Base-by-base conservation (phyloP, 1,140 invertebrate genomes). In the Drosophila varians region DNA sequence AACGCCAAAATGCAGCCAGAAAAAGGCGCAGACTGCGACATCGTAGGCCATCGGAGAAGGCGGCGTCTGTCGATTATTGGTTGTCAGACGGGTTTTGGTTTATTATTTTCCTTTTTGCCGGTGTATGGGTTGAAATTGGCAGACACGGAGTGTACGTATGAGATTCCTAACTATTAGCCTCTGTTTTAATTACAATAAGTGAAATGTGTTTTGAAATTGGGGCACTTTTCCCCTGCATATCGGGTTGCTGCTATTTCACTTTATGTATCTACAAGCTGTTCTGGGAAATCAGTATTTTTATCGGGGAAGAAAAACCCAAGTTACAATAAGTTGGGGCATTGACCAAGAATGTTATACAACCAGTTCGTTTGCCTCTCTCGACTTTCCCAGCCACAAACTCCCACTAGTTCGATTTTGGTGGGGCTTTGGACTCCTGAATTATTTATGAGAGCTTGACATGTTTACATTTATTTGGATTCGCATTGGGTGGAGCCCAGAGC, bases 381-480 rank as follows among this genome's bases (percentile, higher is more conserved):
- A 2, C 16, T 36, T 8, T 11, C 8, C 23, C 9, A 0, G n/a
- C n/a, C n/a, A n/a, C n/a, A n/a, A n/a, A n/a, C n/a, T n/a, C n/a
- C n/a, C n/a, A 18, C 7, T 1, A 7, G 36, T 34, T n/a, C 0
- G 7, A 14, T 40, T 56, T n/a, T 38, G 25, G 9, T 46, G 55
- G 25, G 38, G 14, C 18, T 42, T 43, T 18, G 36, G 49, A 26
- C 62, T 76, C 25, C 43, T 80, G 76, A 55, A 86, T 84, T 69
- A 80, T 76, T 79, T 80, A 86, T 80, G 52, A 64, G 1, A 19
- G 52, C 58, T 72, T 62, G 65, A 53, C 40, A 42, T 56, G 49
- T 18, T 51, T 51, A 11, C 53, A 61, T 61, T 68, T 19, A 43
- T 51, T 55, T 42, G 53, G 36, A 38, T 51, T 23, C 26, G 34